These are phyloP conservation scores for Ornithoptera priamus DNA, from an alignment of 2,888 invertebrate species.

Conservation along the genomic window DNA sequence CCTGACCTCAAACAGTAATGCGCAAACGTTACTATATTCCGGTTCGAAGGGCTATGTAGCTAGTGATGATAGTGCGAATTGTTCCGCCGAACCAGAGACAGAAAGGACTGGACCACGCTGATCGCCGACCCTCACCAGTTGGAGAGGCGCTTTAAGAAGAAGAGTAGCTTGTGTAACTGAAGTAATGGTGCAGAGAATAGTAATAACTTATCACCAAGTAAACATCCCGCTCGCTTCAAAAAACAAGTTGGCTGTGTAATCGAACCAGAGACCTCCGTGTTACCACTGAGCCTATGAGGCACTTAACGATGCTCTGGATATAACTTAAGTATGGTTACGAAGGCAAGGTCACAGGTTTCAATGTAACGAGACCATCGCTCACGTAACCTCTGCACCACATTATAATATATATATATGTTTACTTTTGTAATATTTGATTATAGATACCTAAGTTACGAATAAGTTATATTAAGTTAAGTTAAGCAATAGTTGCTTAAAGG, in stretches of 20 bases:
- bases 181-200: too few species aligned
- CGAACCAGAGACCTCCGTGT: not conserved
- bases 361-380: constrained; percentile 2
- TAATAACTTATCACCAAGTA: too few species aligned
- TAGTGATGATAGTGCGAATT: too few species aligned
- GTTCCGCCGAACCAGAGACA: too few species aligned
- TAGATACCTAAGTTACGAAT: not conserved
- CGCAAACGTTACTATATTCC: too few species aligned
- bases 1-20: too few species aligned
- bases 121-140: too few species aligned
- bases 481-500: not conserved
- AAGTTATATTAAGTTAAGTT: not conserved
- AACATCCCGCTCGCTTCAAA: not conserved
- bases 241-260: not conserved
- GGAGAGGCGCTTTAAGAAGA: too few species aligned
- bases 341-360: not conserved
- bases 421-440: not conserved
- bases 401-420: not conserved
- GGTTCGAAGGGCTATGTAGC: too few species aligned
- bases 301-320: not conserved
- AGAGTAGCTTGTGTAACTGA: too few species aligned
- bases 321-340: not conserved
- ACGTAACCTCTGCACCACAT: not conserved
- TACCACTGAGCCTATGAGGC: not conserved
- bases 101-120: too few species aligned